phyloP scores from a whole-genome alignment of 1,140 invertebrate genomes.

The Diplogasteroides magnus region DNA sequence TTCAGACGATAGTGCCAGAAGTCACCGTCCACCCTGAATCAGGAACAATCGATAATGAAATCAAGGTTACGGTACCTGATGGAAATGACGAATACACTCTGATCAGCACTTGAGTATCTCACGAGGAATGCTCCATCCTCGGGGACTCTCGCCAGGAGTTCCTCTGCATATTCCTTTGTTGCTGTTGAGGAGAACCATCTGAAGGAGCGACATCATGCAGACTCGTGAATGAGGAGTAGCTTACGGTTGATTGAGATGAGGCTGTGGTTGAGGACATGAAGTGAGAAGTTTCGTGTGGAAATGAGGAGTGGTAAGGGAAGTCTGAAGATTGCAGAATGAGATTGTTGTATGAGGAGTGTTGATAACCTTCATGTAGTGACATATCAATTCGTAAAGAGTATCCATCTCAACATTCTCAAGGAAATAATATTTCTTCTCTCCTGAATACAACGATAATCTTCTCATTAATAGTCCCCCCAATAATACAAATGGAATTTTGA shows the following conservation, averaged over 20 bases:
- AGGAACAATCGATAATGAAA: slow-evolving; percentile 1
- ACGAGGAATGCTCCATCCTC: slow-evolving; percentile 52
- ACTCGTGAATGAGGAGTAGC: slow-evolving; percentile 1
- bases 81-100: slow-evolving; percentile 51
- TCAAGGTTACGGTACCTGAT: slow-evolving; percentile 26
- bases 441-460: slow-evolving; percentile 7
- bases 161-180: slow-evolving; percentile 47
- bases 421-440: slow-evolving; percentile 48
- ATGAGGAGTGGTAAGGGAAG: slow-evolving; percentile 42
- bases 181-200: slow-evolving; percentile 46
- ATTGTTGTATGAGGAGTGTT: neutral
- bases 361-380: slow-evolving; percentile 42
- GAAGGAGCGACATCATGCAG: slow-evolving; percentile 7
- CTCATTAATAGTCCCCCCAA: no score
- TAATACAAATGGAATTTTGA: no score
- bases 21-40: slow-evolving; percentile 42
- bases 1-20: slow-evolving; percentile 54
- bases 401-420: slow-evolving; percentile 48
- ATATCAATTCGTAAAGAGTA: slow-evolving; percentile 53
- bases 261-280: slow-evolving; percentile 51
- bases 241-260: slow-evolving; percentile 48
- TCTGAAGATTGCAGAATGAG: slow-evolving; percentile 6
- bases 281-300: slow-evolving; percentile 42
- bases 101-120: slow-evolving; percentile 44
- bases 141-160: slow-evolving; percentile 39